Conservation (phyloP, 2,888 invertebrate species). For the Drosophila multiciliata region DNA sequence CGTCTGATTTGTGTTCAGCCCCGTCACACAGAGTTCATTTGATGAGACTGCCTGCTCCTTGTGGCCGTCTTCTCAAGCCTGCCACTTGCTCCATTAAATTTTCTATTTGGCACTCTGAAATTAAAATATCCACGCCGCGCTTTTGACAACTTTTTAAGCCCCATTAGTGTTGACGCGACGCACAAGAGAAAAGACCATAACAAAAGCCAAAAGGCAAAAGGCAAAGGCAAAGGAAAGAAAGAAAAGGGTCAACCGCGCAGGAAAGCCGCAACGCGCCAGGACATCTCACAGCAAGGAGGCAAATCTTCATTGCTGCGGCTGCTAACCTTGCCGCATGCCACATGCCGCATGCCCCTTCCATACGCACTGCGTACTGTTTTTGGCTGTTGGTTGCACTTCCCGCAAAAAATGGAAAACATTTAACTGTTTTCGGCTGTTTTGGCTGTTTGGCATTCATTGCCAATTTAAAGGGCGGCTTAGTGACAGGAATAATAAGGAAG, state of each 20-base stretch:
- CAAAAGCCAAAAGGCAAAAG: constrained; percentile 37
- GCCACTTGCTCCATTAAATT: constrained; percentile 59
- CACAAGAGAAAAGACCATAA: constrained; percentile 58
- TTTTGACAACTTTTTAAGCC: constrained; percentile 79
- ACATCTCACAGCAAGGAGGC: constrained; percentile 45
- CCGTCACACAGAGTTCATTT: constrained; percentile 59
- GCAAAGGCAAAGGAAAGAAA: neutral
- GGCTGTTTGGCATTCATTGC: constrained; percentile 79
- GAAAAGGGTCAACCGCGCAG: constrained; percentile 74
- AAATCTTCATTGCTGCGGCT: constrained; percentile 11
- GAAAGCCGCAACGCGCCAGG: constrained; percentile 68
- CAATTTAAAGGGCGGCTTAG: constrained; percentile 80
- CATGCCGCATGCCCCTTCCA: constrained; percentile 3
- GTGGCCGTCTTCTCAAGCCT: neutral
- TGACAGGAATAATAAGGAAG: constrained; percentile 80
- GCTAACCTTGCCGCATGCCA: constrained; percentile 54
- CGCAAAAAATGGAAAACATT: constrained; percentile 56
- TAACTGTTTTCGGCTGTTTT: constrained; percentile 60
- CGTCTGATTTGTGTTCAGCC: constrained; percentile 68
- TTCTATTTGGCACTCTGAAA: constrained; percentile 74
- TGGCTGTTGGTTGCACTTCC: constrained; percentile 67
- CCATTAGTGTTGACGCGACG: constrained; percentile 71
- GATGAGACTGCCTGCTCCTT: constrained; percentile 33
- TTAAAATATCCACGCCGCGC: constrained; percentile 75
- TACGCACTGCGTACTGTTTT: constrained; percentile 36